Conservation (phyloP, 37 sponge, comb jelly and placozoan genomes). For the Chondrilla cf. caribensis region DNA sequence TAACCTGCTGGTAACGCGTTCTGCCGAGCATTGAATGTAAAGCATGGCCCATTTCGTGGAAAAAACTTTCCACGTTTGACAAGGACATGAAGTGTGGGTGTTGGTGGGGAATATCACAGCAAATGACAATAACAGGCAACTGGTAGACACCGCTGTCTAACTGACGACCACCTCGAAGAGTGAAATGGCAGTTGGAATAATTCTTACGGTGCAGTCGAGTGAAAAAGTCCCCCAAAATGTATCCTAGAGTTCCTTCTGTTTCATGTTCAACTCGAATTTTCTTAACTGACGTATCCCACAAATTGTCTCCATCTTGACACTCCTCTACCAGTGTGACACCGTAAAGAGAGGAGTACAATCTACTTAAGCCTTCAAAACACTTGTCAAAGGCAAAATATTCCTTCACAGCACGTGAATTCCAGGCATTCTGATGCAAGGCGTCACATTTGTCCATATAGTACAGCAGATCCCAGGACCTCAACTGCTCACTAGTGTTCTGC, state of each 20-base stretch:
- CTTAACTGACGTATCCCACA: conserved; percentile 59
- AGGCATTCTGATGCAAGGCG: too few relatives aligned
- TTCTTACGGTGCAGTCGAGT: conserved; percentile 36
- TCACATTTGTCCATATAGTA: conserved; percentile 23
- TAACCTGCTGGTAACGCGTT: conserved; percentile 86
- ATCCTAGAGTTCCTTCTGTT: conserved; percentile 56
- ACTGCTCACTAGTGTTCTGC: neutral
- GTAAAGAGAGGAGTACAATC: conserved; percentile 55
- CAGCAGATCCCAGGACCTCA: conserved; percentile 65
- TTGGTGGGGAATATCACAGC: conserved; percentile 38
- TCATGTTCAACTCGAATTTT: conserved; percentile 70
- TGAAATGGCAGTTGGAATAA: conserved; percentile 74
- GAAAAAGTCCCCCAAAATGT: conserved; percentile 70
- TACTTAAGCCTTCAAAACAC: conserved; percentile 60
- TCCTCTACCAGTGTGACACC: conserved; percentile 43
- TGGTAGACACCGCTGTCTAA: conserved; percentile 40
- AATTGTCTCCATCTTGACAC: conserved; percentile 38
- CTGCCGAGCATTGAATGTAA: conserved; percentile 88
- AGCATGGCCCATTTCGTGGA: conserved; percentile 98
- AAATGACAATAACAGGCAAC: conserved; percentile 79
- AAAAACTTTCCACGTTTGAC: conserved; percentile 74
- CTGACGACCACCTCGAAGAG: conserved; percentile 71
- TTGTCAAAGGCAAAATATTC: conserved; percentile 56
- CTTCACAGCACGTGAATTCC: neutral
- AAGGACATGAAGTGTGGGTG: conserved; percentile 37